Evolutionary conservation across 2,888 invertebrate species (phyloP).

Genomic region (Agrilus biguttatus): DNA sequence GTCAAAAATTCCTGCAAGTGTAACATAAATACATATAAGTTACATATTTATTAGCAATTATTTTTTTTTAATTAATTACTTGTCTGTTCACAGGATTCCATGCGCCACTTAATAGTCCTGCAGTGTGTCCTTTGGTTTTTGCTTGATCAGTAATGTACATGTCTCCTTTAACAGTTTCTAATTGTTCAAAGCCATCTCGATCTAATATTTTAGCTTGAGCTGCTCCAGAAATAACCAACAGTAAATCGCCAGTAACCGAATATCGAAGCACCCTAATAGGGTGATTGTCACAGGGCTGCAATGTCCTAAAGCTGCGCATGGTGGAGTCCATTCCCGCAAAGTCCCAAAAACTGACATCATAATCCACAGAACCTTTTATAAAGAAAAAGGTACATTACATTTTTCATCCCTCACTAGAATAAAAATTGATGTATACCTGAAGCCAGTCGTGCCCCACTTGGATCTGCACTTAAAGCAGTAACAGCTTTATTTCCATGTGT

Average conservation of each 20-base stretch:
- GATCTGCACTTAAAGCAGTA: constrained; percentile 81
- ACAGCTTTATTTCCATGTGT: constrained; percentile 83
- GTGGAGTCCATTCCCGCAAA: constrained; percentile 96
- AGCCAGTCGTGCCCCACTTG: constrained; percentile 72
- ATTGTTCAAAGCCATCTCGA: constrained; percentile 83
- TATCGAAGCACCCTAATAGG: constrained; percentile 83
- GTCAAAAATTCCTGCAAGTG: constrained; percentile 68
- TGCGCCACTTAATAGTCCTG: constrained; percentile 74
- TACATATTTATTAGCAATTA: too few species aligned
- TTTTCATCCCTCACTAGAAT: not conserved
- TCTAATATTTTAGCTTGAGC: constrained; percentile 89
- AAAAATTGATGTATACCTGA: constrained; percentile 17
- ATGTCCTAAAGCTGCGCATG: constrained; percentile 77
- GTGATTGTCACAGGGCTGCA: constrained; percentile 93
- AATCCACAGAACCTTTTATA: constrained; percentile 77
- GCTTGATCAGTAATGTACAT: constrained; percentile 87
- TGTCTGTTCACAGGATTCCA: constrained; percentile 88
- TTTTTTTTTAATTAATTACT: too few species aligned
- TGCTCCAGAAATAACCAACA: constrained; percentile 84
- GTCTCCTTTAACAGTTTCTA: constrained; percentile 76
- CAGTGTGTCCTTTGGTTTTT: constrained; percentile 83
- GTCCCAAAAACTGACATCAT: constrained; percentile 95
- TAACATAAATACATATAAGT: too few species aligned
- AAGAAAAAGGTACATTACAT: not conserved
- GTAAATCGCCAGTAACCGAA: constrained; percentile 85